Percentiles rank a stretch among this genome's conserved stretches.
Evolutionary conservation across 2,797 vertebrate species (phyloP).

Genomic region (Calcarius lapponicus): DNA sequence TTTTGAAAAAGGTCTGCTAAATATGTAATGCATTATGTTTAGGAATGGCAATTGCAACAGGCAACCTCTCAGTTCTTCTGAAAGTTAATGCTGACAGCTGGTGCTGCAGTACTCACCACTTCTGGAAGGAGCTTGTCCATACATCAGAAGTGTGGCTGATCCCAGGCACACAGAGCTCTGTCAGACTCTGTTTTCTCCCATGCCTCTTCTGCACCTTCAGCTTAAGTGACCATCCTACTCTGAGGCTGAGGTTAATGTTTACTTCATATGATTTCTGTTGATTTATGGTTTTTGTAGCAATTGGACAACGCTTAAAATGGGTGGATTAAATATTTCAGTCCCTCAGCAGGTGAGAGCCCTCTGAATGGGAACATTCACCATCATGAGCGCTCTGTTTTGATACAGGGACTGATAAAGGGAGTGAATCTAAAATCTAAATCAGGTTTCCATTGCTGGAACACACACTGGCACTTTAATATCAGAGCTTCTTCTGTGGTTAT

Average conservation of each 20-base stretch:
- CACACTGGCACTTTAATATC: background rate
- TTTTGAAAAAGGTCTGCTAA: background rate
- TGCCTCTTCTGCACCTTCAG: background rate
- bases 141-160: background rate
- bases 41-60: background rate
- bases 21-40: background rate
- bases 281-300: background rate
- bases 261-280: background rate
- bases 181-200: background rate
- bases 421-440: background rate
- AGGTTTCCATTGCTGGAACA: background rate
- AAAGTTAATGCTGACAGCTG: background rate
- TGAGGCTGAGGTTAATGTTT: conserved; percentile 12
- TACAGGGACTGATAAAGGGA: background rate
- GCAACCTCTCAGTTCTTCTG: background rate
- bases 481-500: background rate
- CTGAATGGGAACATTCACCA: background rate
- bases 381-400: background rate
- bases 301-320: background rate
- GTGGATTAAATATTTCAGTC: background rate
- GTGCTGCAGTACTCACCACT: background rate
- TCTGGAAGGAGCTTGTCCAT: background rate
- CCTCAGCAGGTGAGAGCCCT: background rate
- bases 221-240: background rate
- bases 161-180: background rate